phyloP scores from a whole-genome alignment of 2,113 vertebrate species.

The Potamarius usumacintae region DNA sequence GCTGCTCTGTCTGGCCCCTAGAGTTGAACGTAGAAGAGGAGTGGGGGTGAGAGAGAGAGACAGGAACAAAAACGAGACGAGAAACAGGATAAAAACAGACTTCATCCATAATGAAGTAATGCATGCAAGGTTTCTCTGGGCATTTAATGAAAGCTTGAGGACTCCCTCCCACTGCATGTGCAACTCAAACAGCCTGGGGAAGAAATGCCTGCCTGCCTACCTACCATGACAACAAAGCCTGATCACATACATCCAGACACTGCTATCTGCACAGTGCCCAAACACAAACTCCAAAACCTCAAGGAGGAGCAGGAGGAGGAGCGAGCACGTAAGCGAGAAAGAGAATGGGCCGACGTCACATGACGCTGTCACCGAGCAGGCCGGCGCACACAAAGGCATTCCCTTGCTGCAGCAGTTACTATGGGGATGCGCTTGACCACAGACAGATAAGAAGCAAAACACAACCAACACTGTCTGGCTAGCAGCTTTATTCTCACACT shows the following conservation, averaged over 20 bases:
- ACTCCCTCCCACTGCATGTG: conserved; percentile 38
- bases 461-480: conserved; percentile 50
- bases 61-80: conserved; percentile 37
- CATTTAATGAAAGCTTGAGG: conserved; percentile 48
- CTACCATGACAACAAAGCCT: conserved; percentile 44
- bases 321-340: not conserved
- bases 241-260: conserved; percentile 34
- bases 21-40: not conserved
- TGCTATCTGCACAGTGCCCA: conserved; percentile 16
- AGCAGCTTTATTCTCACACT: conserved; percentile 35
- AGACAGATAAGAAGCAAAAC: conserved; percentile 58
- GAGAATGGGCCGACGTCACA: conserved; percentile 26
- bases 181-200: not conserved
- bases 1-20: conserved; percentile 60
- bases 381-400: conserved; percentile 36
- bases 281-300: conserved; percentile 9
- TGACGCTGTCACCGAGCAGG: conserved; percentile 38
- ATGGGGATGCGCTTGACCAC: conserved; percentile 62
- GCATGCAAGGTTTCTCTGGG: conserved; percentile 51
- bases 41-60: not conserved
- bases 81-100: conserved; percentile 43
- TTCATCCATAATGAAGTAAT: conserved; percentile 55
- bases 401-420: conserved; percentile 57
- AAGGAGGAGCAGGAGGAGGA: not conserved
- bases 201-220: conserved; percentile 1